Percentiles rank a stretch among this genome's conserved stretches.
phyloP scores from a whole-genome alignment of 2,888 invertebrate species.

The Thymelicus sylvestris region DNA sequence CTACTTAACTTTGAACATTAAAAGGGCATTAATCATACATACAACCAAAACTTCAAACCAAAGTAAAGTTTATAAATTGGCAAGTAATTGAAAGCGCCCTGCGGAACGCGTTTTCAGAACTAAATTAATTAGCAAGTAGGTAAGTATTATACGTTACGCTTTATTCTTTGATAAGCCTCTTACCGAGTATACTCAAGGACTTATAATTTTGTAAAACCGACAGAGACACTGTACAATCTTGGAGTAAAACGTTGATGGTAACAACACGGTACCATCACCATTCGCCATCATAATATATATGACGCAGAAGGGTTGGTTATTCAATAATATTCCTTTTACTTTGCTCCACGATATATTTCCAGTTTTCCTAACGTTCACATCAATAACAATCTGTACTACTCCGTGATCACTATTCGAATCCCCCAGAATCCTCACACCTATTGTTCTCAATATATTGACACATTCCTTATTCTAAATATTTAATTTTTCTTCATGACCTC shows the following conservation, averaged over 20 bases:
- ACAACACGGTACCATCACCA: no score
- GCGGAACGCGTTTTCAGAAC: background rate
- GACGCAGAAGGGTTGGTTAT: no score
- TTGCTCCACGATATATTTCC: no score
- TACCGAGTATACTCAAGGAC: background rate
- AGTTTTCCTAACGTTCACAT: no score
- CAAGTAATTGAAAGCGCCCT: slow-evolving; percentile 6
- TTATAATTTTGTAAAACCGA: background rate
- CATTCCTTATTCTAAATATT: no score
- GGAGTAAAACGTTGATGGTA: background rate
- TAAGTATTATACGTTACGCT: background rate
- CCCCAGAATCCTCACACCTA: no score
- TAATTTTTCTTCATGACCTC: no score
- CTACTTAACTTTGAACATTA: background rate
- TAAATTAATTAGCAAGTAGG: slow-evolving; percentile 5
- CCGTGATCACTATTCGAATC: no score
- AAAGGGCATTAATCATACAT: slow-evolving; percentile 1
- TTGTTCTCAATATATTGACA: no score
- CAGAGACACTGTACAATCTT: background rate
- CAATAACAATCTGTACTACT: no score
- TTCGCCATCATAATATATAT: no score
- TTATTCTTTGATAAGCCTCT: background rate
- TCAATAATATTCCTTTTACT: no score
- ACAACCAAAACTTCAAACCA: background rate
- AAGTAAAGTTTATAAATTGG: background rate